Base-by-base conservation (phyloP, 2,888 invertebrate species). In the Apodemia zela region DNA sequence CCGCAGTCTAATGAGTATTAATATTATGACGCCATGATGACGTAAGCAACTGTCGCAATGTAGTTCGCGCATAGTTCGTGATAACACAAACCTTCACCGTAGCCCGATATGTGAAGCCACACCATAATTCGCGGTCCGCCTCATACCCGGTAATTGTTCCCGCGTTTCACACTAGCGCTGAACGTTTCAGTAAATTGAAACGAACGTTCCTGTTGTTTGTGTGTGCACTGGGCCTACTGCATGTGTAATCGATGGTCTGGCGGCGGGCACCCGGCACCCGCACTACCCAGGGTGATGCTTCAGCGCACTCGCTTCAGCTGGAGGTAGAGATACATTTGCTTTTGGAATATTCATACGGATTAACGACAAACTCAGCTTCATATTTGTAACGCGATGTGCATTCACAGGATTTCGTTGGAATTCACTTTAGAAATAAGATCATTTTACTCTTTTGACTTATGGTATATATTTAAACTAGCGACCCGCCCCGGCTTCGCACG, bases 151-250 rank as follows among this genome's bases (percentile, higher is more conserved):
- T 42, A 15, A 42, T 42, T 42, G 42, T 42, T 42, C 42, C 15
- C 11, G 35, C 35, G 35, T 11, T 11, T 38, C 35, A 11, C 35
- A 38, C 42, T 15, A 15, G 42, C 42, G 42, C 15, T 42, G 42
- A 54, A 25, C 25, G 21, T 54, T 21, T 21, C 25, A 54, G 51
- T 54, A 54, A 54, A 54, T 54, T 54, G 21, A 54, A 54, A 54
- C 51, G 21, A 54, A 25, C 13, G 51, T 21, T 25, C 51, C 51
- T 13, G 21, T 54, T 54, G 51, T 54, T 21, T 21, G 21, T 54
- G 51, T 21, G 15, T 11, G 51, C 15, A 18, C 42, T 42, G 15
- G 3, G 42, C 15, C 3, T 25, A 54, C 15, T 54, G 54, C 54
- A 25, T 25, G 15, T 54, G 54, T 6, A 54, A 54, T 54, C 54